Evolutionary conservation across 1,140 invertebrate species (phyloP), one percentile per base, ranked within the genome.

Genomic region (Dendrolimus punctatus): DNA sequence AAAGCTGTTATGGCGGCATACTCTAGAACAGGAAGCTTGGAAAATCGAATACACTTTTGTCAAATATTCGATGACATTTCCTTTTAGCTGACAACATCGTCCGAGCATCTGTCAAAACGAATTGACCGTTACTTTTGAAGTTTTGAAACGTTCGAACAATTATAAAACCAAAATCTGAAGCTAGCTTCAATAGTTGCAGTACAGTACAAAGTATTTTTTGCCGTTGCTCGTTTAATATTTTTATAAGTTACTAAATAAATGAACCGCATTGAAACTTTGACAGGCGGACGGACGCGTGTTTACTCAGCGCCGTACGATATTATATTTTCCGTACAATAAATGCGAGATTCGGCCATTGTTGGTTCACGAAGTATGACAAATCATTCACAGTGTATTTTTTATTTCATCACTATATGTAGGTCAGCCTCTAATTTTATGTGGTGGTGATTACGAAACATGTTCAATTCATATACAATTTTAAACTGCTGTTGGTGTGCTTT

Each of bases 161-260:
- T 6, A 67, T 57, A 63, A 57, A 23, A 23, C 23, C 23, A 23
- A 23, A 3, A 23, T 23, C 23, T 23, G 3, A 23, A 23, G 23
- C 23, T 23, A 23, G 23, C 23, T 23, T 23, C 3, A 23, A 23
- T 23, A 23, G 23, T 23, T 23, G 23, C 23, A 49, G 7, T 51
- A 43, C 53, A 6, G 41, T 7, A 40, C 23, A 49, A 36, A 10
- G 7, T 62, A 54, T 73, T 71, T 71, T 71, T 70, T 61, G 52
- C 53, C 48, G 41, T 48, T 47, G 40, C 3, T 23, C 23, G 51
- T 55, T 55, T 53, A 58, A 70, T 78, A 75, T 81, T 82, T 74
- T 80, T 60, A 73, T 76, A 76, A 72, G 76, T 70, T 65, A 77
- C 73, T 69, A 78, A 78, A 73, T 79, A 80, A 79, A 80, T 80